These are phyloP conservation scores for Drosophila funebris DNA, from an alignment of 1,140 invertebrate genomes.

Conservation along the genomic window DNA sequence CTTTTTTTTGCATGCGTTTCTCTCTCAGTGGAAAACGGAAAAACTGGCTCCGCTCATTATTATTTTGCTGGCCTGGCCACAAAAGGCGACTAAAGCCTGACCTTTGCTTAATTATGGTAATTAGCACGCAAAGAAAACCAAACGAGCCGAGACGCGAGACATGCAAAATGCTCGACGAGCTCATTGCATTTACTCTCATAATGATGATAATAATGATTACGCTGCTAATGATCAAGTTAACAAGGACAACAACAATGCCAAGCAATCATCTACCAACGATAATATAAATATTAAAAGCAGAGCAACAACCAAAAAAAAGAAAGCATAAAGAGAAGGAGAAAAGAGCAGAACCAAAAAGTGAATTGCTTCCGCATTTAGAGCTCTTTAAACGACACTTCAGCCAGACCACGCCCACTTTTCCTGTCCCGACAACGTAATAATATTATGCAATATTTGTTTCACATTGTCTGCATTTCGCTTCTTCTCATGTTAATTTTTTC, in stretches of 20 bases:
- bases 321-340: not conserved
- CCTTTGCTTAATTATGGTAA: constrained; percentile 82
- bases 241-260: constrained; percentile 33
- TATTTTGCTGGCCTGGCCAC: constrained; percentile 69
- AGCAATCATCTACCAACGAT: constrained; percentile 9
- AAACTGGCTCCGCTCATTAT: constrained; percentile 57
- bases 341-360: constrained; percentile 46
- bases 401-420: constrained; percentile 8
- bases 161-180: constrained; percentile 29
- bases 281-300: constrained; percentile 75
- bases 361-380: constrained; percentile 69
- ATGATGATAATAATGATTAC: constrained; percentile 16
- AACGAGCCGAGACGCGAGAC: constrained; percentile 47
- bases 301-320: not conserved
- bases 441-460: constrained; percentile 76
- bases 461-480: constrained; percentile 39
- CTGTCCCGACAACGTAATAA: constrained; percentile 44
- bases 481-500: not conserved
- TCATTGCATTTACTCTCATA: constrained; percentile 5
- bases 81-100: constrained; percentile 80
- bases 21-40: not conserved
- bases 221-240: constrained; percentile 59
- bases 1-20: constrained; percentile 40
- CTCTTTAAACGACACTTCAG: constrained; percentile 52
- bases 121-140: constrained; percentile 69